These are phyloP conservation scores for Zaprionus kolodkinae DNA, from an alignment of 1,140 invertebrate species.

Conservation along the genomic window DNA sequence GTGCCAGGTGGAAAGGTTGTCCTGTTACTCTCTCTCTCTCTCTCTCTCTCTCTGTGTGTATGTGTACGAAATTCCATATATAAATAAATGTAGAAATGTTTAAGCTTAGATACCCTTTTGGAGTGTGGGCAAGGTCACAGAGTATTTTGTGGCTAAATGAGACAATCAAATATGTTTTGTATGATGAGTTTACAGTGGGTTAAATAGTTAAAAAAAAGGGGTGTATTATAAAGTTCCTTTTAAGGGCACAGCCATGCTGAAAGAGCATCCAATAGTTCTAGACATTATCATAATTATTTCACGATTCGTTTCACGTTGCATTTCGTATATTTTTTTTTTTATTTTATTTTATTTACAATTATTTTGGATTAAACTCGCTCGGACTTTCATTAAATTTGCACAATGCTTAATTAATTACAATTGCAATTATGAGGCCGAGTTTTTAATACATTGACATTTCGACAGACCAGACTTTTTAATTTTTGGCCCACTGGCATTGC, in stretches of 20 bases:
- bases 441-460: slow-evolving; percentile 10
- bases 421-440: slow-evolving; percentile 12
- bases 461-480: neutral
- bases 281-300: neutral
- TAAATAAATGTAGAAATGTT: slow-evolving; percentile 7
- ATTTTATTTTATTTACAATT: slow-evolving; percentile 14
- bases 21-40: neutral
- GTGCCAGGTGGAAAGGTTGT: slow-evolving; percentile 64
- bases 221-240: too few relatives aligned
- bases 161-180: neutral
- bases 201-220: too few relatives aligned
- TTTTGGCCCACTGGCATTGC: neutral
- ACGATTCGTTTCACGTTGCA: neutral
- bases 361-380: slow-evolving; percentile 16
- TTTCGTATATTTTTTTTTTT: neutral
- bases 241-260: too few relatives aligned
- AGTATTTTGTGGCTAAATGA: neutral
- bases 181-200: too few relatives aligned
- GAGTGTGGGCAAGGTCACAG: neutral
- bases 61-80: slow-evolving; percentile 7
- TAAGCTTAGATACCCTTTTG: neutral
- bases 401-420: slow-evolving; percentile 56
- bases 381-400: slow-evolving; percentile 28
- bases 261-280: neutral
- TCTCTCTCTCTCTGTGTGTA: neutral